Evolutionary conservation across 2,888 invertebrate species (phyloP).

Genomic region (Melanargia galathea): DNA sequence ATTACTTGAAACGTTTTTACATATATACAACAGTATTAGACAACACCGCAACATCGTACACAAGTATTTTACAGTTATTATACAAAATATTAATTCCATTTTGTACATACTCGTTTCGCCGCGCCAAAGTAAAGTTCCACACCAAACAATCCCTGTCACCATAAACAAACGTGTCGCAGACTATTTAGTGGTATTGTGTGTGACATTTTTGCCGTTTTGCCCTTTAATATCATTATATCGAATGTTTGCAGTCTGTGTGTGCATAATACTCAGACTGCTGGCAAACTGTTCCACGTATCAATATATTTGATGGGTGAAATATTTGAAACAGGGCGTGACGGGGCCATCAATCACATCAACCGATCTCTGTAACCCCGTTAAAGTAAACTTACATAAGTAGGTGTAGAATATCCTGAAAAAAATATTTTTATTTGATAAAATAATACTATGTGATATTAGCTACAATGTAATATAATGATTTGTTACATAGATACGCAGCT

Average conservation of each 20-base stretch:
- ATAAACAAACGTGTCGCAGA: constrained; percentile 2
- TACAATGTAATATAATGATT: no score
- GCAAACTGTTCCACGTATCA: neutral
- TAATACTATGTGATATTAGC: no score
- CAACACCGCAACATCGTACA: neutral
- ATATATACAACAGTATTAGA: no score
- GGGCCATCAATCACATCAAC: neutral
- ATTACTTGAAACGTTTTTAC: no score
- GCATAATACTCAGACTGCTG: neutral
- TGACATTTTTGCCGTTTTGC: constrained; percentile 3
- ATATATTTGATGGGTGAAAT: neutral
- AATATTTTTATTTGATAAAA: no score
- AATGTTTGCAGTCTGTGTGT: constrained; percentile 21
- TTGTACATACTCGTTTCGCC: neutral
- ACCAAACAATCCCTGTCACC: neutral
- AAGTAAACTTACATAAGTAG: no score
- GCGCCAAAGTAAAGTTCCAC: neutral
- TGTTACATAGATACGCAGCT: no score
- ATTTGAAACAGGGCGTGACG: no score
- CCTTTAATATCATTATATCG: constrained; percentile 14
- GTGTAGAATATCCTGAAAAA: no score
- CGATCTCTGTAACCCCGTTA: no score
- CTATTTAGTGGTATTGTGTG: constrained; percentile 4
- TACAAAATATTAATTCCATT: constrained; percentile 1
- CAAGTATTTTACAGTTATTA: neutral